These are phyloP conservation scores for Pseudorhombus dupliciocellatus DNA, from an alignment of 2,113 vertebrate species.

Conservation along the genomic window DNA sequence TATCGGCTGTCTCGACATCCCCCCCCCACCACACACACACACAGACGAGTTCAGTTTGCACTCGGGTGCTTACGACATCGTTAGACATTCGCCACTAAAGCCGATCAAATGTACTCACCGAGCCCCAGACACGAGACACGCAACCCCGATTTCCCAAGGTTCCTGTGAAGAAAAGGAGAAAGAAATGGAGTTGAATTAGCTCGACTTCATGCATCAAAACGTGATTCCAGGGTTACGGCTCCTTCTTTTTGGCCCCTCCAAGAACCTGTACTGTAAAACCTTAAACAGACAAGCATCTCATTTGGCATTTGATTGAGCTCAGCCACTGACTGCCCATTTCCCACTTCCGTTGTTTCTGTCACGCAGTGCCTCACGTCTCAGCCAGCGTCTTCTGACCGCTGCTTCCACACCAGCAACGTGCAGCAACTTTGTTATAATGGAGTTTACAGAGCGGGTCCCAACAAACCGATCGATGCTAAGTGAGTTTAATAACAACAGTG, in stretches of 20 bases:
- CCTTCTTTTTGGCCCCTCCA: no score
- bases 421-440: not conserved
- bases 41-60: slow-evolving; percentile 18
- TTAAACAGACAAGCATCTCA: no score
- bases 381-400: not conserved
- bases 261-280: no score
- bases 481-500: not conserved
- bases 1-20: not conserved
- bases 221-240: not conserved
- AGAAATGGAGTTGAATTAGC: slow-evolving; percentile 8
- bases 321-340: no score
- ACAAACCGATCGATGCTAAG: slow-evolving; percentile 3
- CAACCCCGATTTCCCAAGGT: slow-evolving; percentile 96
- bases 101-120: slow-evolving; percentile 86
- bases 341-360: no score
- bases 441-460: not conserved
- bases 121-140: slow-evolving; percentile 95
- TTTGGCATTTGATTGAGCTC: no score
- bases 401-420: slow-evolving; percentile 1
- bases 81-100: slow-evolving; percentile 23
- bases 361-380: no score
- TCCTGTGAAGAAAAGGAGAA: slow-evolving; percentile 78
- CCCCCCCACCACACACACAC: not conserved
- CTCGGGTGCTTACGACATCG: slow-evolving; percentile 36
- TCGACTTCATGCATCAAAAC: slow-evolving; percentile 24